These are phyloP conservation scores for Brachyalestes nurse DNA, from an alignment of 2,797 vertebrate species.

Conservation along the genomic window DNA sequence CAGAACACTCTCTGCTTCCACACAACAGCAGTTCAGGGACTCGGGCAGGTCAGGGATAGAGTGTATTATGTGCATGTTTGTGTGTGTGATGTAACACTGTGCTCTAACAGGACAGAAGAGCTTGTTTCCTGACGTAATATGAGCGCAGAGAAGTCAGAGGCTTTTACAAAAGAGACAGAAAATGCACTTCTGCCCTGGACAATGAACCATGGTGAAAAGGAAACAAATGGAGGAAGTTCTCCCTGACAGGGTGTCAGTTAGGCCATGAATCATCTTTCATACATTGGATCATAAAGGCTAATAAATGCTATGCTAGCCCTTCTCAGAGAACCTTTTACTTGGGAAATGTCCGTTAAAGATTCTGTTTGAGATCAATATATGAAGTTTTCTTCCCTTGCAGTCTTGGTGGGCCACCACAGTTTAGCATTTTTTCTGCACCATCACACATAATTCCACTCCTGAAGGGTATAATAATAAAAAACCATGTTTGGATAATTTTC, in stretches of 20 bases:
- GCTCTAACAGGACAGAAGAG: conserved; percentile 19
- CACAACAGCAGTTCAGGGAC: conserved; percentile 41
- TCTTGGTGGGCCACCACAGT: background rate
- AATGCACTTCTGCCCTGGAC: conserved; percentile 7
- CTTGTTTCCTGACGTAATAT: conserved; percentile 5
- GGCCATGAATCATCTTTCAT: background rate
- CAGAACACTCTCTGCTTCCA: conserved; percentile 18
- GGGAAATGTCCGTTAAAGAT: background rate
- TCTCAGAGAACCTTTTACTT: background rate
- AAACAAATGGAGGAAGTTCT: background rate
- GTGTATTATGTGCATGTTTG: conserved; percentile 17
- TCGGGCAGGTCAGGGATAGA: conserved; percentile 31
- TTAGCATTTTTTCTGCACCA: background rate
- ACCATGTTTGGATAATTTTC: no score
- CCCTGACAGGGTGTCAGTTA: background rate
- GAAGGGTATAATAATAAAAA: conserved; percentile 5
- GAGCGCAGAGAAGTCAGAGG: conserved; percentile 10
- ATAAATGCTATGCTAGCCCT: background rate
- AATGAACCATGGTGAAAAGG: background rate
- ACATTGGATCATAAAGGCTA: background rate
- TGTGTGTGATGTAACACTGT: conserved; percentile 42
- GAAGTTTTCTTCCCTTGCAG: background rate
- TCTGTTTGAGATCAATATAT: background rate
- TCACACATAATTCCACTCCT: background rate
- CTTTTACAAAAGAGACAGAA: background rate